These are phyloP conservation scores for Neofelis nebulosa DNA, from an alignment of 2,113 vertebrate genomes.

Conservation along the genomic window DNA sequence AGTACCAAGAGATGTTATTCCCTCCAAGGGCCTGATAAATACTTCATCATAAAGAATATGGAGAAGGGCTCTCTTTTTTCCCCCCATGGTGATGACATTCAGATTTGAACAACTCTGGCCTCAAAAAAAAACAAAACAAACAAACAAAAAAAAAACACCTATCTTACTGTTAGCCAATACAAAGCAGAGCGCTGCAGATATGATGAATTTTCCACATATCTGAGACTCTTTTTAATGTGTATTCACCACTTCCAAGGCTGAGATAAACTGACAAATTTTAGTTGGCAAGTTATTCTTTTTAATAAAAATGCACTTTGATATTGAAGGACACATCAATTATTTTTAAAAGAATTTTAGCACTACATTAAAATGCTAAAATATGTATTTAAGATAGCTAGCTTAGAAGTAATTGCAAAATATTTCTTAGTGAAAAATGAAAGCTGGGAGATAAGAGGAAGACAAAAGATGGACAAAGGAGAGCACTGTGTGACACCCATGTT, in stretches of 20 bases:
- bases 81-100: not conserved
- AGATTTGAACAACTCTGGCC: not conserved
- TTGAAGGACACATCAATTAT: not conserved
- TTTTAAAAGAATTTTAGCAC: not conserved
- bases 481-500: not conserved
- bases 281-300: not conserved
- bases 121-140: not conserved
- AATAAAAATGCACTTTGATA: not conserved
- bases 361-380: not conserved
- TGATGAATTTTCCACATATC: not conserved
- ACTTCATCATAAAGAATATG: not conserved
- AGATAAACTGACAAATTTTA: not conserved
- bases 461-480: not conserved
- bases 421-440: constrained; percentile 2
- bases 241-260: not conserved
- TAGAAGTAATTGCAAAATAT: not conserved
- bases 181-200: not conserved
- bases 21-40: not conserved
- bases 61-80: not conserved
- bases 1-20: not conserved
- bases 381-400: not conserved
- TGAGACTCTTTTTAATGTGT: not conserved
- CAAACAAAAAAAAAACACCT: not conserved
- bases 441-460: not conserved
- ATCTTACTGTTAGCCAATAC: not conserved